phyloP scores from a whole-genome alignment of 2,113 vertebrate species.

The Macrotus californicus region DNA sequence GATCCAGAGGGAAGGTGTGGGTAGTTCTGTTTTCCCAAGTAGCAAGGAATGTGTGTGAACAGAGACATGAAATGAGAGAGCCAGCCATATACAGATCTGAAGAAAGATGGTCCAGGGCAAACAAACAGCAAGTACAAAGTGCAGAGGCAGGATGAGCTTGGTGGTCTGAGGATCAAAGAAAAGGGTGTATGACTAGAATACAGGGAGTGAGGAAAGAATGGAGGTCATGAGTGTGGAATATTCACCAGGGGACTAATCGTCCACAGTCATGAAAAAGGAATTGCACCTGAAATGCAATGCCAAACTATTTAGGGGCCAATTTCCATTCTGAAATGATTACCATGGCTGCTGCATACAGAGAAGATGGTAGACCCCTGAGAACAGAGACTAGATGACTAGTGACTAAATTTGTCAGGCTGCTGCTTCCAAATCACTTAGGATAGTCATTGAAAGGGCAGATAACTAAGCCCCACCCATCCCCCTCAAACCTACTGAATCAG shows the following conservation, averaged over 20 bases:
- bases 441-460: background rate
- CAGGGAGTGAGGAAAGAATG: background rate
- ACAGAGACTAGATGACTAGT: background rate
- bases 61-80: background rate
- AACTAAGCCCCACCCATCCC: background rate
- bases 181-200: background rate
- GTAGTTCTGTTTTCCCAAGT: background rate
- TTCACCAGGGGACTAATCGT: background rate
- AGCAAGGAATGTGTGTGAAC: background rate
- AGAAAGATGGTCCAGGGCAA: background rate
- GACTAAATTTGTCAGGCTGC: background rate
- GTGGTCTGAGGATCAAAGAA: background rate
- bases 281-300: background rate
- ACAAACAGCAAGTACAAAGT: background rate
- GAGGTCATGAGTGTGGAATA: background rate
- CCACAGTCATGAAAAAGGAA: background rate
- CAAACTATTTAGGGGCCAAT: background rate
- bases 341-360: background rate
- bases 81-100: background rate
- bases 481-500: background rate
- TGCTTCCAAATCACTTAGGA: background rate
- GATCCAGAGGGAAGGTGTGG: background rate
- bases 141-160: background rate
- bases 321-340: background rate
- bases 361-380: background rate